Percentiles rank a stretch among this genome's conserved stretches.
phyloP scores from a whole-genome alignment of 2,888 invertebrate genomes.

The Bimastos eiseni region DNA sequence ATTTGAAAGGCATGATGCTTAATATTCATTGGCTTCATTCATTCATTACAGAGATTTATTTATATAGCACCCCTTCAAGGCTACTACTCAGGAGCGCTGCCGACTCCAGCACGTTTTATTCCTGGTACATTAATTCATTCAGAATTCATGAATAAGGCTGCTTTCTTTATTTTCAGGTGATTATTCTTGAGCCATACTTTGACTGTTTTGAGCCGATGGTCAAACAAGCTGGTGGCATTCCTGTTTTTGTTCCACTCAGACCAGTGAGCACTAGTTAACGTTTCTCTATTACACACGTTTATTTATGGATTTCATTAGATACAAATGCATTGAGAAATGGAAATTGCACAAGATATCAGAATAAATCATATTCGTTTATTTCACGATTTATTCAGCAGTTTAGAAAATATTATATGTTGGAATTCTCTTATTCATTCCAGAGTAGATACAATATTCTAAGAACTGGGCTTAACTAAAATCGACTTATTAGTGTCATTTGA shows the following conservation, averaged over 20 bases:
- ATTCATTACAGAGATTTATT: no score
- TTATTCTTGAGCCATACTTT: constrained; percentile 96
- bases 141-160: background rate
- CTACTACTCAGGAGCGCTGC: no score
- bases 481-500: no score
- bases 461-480: no score
- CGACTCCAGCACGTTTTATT: no score
- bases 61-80: no score
- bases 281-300: background rate
- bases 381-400: background rate
- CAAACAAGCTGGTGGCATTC: constrained; percentile 80
- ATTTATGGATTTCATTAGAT: background rate
- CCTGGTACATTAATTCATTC: no score
- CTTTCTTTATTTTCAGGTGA: constrained; percentile 70
- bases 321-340: background rate
- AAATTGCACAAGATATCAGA: background rate
- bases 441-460: no score
- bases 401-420: background rate
- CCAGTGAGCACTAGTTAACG: constrained; percentile 29
- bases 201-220: constrained; percentile 98
- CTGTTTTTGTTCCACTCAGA: constrained; percentile 78
- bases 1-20: no score
- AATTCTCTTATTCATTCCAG: background rate
- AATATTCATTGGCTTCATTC: no score
- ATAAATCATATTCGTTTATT: background rate